These are phyloP conservation scores for Dusona sp. DNA, from an alignment of 2,888 invertebrate genomes.

Conservation along the genomic window DNA sequence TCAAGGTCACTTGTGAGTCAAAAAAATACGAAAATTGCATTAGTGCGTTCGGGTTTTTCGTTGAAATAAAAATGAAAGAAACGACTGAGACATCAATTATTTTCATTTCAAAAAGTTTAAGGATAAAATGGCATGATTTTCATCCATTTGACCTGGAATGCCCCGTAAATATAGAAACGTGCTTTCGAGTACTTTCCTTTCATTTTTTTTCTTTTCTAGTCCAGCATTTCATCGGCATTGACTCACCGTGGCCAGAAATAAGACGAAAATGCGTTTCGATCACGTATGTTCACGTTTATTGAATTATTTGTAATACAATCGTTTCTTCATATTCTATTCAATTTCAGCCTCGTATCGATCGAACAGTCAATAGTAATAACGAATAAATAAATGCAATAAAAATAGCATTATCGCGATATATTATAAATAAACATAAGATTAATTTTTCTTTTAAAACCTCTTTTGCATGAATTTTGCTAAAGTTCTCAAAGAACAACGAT, in stretches of 20 bases:
- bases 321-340: constrained; percentile 16
- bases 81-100: not conserved
- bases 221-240: constrained; percentile 13
- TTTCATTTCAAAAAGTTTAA: not conserved
- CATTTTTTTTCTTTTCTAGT: constrained; percentile 4
- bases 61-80: not conserved
- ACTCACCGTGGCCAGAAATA: constrained; percentile 20
- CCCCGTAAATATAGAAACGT: not conserved
- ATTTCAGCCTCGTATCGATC: constrained; percentile 1
- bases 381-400: not conserved
- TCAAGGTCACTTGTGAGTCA: not conserved
- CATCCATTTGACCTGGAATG: not conserved
- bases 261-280: constrained; percentile 7
- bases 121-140: not conserved
- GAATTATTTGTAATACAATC: constrained; percentile 19
- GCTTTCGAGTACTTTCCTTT: not conserved
- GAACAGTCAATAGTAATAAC: not conserved
- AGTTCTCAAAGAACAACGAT: constrained; percentile 38
- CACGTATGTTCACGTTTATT: not conserved
- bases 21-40: not conserved
- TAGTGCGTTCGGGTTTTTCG: not conserved
- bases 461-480: not conserved
- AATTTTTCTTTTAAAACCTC: not conserved
- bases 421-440: not conserved
- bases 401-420: not conserved